Evolutionary conservation across 2,113 vertebrate genomes (phyloP).

Genomic region (Neodontobutis hainanensis): DNA sequence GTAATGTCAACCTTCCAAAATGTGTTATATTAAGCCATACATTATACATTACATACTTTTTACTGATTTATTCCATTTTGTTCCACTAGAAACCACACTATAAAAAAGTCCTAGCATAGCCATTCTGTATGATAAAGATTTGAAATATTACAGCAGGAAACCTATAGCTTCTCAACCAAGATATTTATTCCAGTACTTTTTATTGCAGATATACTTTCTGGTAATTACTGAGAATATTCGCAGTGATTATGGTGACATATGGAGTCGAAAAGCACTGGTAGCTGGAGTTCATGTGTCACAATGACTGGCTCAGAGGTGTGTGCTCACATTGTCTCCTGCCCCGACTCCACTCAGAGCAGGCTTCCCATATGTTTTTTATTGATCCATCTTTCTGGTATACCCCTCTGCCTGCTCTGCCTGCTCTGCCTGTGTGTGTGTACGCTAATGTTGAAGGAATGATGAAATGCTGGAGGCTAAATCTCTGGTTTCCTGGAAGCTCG

Average conservation of each 20-base stretch:
- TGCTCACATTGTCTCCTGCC: conserved; percentile 1
- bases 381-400: conserved; percentile 59
- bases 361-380: conserved; percentile 74
- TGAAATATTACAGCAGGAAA: no score
- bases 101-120: no score
- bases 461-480: conserved; percentile 75
- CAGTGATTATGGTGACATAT: conserved; percentile 10
- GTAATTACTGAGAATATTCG: conserved; percentile 42
- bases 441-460: conserved; percentile 74
- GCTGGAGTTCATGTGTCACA: conserved; percentile 42
- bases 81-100: no score
- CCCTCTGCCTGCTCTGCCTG: conserved; percentile 34
- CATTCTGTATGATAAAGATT: no score
- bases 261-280: conserved; percentile 18
- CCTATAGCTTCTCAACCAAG: no score
- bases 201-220: neutral
- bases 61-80: no score
- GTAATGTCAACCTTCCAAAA: no score
- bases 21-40: no score
- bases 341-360: conserved; percentile 25
- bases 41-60: no score
- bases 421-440: conserved; percentile 17
- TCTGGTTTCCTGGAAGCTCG: conserved; percentile 75
- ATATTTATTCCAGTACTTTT: no score
- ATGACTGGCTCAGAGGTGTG: conserved; percentile 13